Conservation (phyloP, 2,797 vertebrate genomes). For the Sarcophilus harrisii region DNA sequence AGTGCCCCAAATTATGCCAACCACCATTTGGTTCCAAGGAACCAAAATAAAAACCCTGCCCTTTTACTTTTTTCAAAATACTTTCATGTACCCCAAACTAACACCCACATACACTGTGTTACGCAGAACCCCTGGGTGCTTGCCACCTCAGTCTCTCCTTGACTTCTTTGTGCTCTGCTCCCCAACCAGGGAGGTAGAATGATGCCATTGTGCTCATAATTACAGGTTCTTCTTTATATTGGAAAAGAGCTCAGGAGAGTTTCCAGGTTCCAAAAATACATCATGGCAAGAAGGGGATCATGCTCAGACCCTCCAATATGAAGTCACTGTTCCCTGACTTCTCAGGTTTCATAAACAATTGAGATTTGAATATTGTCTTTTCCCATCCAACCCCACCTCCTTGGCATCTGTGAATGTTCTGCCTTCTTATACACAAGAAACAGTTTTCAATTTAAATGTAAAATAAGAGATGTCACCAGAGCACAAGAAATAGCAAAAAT, state of each 20-base stretch:
- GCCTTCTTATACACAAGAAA: conserved; percentile 34
- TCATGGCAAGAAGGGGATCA: conserved; percentile 22
- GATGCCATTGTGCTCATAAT: conserved; percentile 75
- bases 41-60: conserved; percentile 24
- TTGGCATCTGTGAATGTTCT: conserved; percentile 33
- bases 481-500: conserved; percentile 26
- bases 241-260: conserved; percentile 71
- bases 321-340: conserved; percentile 64
- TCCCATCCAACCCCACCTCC: neutral
- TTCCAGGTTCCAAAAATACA: conserved; percentile 79
- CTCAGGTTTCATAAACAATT: conserved; percentile 59
- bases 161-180: conserved; percentile 67
- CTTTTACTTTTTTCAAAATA: conserved; percentile 32
- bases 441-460: neutral
- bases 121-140: conserved; percentile 60
- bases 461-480: conserved; percentile 19
- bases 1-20: neutral
- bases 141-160: conserved; percentile 72
- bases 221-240: conserved; percentile 79
- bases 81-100: neutral
- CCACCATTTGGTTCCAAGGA: conserved; percentile 19
- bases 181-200: conserved; percentile 77
- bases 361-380: conserved; percentile 19
- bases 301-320: conserved; percentile 35
- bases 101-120: neutral